Percentiles rank a stretch among this genome's conserved stretches.
These are phyloP conservation scores for Autographa gamma DNA, from an alignment of 2,888 invertebrate genomes.

Conservation along the genomic window DNA sequence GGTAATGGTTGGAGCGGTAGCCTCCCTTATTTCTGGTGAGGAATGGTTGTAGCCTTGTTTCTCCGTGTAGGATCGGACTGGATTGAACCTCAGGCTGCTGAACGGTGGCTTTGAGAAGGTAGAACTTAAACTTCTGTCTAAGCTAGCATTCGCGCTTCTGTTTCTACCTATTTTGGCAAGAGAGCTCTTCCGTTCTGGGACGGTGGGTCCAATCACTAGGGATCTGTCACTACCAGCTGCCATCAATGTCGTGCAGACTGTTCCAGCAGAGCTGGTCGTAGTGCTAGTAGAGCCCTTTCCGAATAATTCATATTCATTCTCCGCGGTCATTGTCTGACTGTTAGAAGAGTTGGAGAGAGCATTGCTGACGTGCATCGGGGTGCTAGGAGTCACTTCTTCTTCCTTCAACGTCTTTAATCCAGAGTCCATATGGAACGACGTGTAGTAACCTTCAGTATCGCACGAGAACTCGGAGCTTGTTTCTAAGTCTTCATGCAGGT, in stretches of 20 bases:
- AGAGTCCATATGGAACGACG: constrained; percentile 98
- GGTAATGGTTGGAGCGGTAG: constrained; percentile 76
- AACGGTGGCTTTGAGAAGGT: constrained; percentile 82
- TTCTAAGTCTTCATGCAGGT: constrained; percentile 95
- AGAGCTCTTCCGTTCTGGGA: constrained; percentile 95
- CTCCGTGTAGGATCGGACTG: constrained; percentile 76
- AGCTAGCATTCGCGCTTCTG: constrained; percentile 87
- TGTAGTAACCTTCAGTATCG: constrained; percentile 99
- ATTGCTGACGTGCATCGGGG: constrained; percentile 92
- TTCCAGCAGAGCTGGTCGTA: constrained; percentile 96
- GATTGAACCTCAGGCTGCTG: constrained; percentile 79
- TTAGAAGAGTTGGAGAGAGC: constrained; percentile 92
- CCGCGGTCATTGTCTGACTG: constrained; percentile 92
- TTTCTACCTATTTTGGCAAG: constrained; percentile 89
- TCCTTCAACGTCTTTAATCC: constrained; percentile 96
- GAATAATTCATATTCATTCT: constrained; percentile 96
- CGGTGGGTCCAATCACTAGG: constrained; percentile 91
- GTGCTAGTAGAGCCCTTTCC: constrained; percentile 97
- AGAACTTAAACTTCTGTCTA: constrained; percentile 86
- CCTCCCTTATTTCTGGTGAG: constrained; percentile 78
- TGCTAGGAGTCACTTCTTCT: constrained; percentile 90
- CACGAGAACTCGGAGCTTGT: constrained; percentile 97
- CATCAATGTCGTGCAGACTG: constrained; percentile 95
- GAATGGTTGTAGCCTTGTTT: constrained; percentile 78
- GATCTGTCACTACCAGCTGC: constrained; percentile 91